Conservation (phyloP, 2,113 vertebrate genomes). For the Oreochromis niloticus region DNA sequence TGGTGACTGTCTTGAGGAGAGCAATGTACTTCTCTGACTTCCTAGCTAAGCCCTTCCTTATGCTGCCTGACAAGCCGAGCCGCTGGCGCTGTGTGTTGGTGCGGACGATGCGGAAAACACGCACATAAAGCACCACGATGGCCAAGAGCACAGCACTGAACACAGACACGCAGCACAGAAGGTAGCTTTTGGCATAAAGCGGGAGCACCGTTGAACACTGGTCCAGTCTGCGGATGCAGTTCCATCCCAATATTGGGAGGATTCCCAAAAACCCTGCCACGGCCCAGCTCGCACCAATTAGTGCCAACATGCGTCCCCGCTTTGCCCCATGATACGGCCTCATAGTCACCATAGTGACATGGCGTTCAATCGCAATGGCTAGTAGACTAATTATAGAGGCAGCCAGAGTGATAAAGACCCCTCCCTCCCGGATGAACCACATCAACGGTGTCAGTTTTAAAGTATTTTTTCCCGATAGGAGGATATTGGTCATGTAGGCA, state of each 20-base stretch:
- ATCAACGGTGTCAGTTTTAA: conserved; percentile 79
- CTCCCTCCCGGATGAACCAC: conserved; percentile 87
- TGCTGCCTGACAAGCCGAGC: conserved; percentile 33
- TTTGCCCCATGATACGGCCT: conserved; percentile 74
- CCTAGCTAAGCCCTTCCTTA: conserved; percentile 50
- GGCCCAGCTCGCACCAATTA: conserved; percentile 82
- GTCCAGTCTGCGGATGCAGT: conserved; percentile 77
- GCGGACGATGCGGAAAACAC: conserved; percentile 84
- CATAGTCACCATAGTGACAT: conserved; percentile 83
- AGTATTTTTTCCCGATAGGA: conserved; percentile 80
- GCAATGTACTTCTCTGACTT: conserved; percentile 78
- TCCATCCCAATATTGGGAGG: conserved; percentile 85
- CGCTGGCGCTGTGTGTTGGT: conserved; percentile 71
- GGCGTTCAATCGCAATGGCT: conserved; percentile 86
- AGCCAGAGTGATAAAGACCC: conserved; percentile 84
- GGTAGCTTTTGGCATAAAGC: conserved; percentile 84
- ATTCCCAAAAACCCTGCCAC: conserved; percentile 76
- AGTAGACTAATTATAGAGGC: conserved; percentile 85
- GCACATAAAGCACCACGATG: conserved; percentile 80
- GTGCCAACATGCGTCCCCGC: conserved; percentile 72
- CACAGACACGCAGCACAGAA: conserved; percentile 79
- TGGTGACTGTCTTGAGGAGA: conserved; percentile 82
- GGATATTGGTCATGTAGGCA: conserved; percentile 83
- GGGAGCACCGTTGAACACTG: conserved; percentile 84
- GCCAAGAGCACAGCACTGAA: conserved; percentile 76